Percentiles rank a stretch among this genome's conserved stretches.
These are phyloP conservation scores for Leucania comma DNA, from an alignment of 2,888 invertebrate genomes.

Conservation along the genomic window DNA sequence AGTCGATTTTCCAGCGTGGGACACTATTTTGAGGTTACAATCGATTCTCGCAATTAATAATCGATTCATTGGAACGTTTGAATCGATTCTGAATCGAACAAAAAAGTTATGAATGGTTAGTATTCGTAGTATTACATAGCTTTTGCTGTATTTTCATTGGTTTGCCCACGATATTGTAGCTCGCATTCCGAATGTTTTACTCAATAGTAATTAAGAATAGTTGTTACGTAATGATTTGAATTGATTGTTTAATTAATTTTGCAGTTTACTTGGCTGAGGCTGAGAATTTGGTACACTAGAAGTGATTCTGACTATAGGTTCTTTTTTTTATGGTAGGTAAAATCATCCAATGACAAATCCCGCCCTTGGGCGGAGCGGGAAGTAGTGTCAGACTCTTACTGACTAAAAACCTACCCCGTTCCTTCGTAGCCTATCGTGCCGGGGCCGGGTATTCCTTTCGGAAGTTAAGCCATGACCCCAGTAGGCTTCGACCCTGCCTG, in stretches of 20 bases:
- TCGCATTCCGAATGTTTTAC: constrained; percentile 40
- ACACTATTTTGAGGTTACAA: constrained; percentile 84
- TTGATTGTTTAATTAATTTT: constrained; percentile 31
- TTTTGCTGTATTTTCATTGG: constrained; percentile 46
- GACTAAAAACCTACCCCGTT: too few species aligned
- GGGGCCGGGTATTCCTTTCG: too few species aligned
- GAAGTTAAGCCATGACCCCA: too few species aligned
- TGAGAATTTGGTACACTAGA: constrained; percentile 2
- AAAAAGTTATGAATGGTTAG: constrained; percentile 74
- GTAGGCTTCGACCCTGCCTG: too few species aligned
- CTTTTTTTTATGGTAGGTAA: too few species aligned
- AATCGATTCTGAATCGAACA: constrained; percentile 75
- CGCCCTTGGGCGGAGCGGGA: too few species aligned
- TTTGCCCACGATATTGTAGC: constrained; percentile 38
- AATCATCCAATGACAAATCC: too few species aligned
- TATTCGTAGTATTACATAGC: constrained; percentile 68
- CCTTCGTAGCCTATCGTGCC: too few species aligned
- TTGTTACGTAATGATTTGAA: constrained; percentile 28
- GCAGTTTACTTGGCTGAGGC: not conserved
- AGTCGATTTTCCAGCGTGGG: constrained; percentile 74
- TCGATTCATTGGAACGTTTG: constrained; percentile 75
- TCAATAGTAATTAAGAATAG: constrained; percentile 31
- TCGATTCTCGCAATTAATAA: constrained; percentile 81
- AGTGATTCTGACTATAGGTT: too few species aligned
- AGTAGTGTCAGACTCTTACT: too few species aligned